A percentile compares a stretch with the other conserved stretches of the same genome.
phyloP scores from a whole-genome alignment of 2,113 vertebrate genomes.

The Panthera tigris region DNA sequence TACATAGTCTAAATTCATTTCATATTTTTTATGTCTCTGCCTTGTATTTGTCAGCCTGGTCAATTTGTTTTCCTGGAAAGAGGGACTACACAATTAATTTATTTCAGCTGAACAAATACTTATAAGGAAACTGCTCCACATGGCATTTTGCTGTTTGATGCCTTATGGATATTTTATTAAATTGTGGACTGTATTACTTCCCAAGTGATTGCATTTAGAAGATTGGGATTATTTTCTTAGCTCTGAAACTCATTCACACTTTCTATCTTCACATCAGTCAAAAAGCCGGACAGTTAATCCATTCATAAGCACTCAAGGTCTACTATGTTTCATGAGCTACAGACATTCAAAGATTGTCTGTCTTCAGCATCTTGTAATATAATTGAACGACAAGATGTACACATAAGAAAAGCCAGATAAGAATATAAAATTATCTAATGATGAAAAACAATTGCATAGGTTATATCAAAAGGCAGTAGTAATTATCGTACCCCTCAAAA shows the following conservation, averaged over 20 bases:
- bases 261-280: slow-evolving; percentile 20
- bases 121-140: not conserved
- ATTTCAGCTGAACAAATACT: slow-evolving; percentile 12
- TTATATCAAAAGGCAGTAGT: not conserved
- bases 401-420: not conserved
- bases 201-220: slow-evolving; percentile 33
- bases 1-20: slow-evolving; percentile 20
- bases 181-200: not conserved
- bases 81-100: not conserved
- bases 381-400: not conserved
- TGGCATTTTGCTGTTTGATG: not conserved
- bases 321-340: not conserved
- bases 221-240: slow-evolving; percentile 1
- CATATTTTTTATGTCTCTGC: not conserved
- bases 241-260: slow-evolving; percentile 35
- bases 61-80: slow-evolving; percentile 28
- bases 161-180: slow-evolving; percentile 42
- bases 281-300: slow-evolving; percentile 6
- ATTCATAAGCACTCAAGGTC: not conserved
- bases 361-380: not conserved
- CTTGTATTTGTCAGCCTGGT: slow-evolving; percentile 26
- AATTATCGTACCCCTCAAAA: not conserved
- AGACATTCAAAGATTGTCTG: not conserved
- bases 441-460: not conserved
- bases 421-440: not conserved